A percentile compares a stretch with the other conserved stretches of the same genome.
phyloP scores from a whole-genome alignment of 2,797 vertebrate species.

The Alauda arvensis region DNA sequence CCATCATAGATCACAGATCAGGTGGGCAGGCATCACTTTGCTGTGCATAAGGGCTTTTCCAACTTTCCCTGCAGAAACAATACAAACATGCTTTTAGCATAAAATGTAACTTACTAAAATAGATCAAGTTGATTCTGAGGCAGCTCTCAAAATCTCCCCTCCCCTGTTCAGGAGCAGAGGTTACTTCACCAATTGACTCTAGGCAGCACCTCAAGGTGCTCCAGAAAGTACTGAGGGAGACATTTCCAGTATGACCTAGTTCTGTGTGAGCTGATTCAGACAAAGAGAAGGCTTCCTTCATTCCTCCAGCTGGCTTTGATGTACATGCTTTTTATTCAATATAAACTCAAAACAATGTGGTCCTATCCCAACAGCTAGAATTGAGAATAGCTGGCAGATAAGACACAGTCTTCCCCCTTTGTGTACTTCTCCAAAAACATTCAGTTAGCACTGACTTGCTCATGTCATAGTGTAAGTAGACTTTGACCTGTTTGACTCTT shows the following conservation, averaged over 20 bases:
- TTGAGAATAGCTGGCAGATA: neutral
- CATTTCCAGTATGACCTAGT: neutral
- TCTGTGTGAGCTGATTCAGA: neutral
- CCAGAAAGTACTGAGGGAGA: neutral
- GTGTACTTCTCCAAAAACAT: neutral
- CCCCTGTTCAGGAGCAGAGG: neutral
- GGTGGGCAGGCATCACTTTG: neutral
- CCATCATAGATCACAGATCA: neutral
- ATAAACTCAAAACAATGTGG: neutral
- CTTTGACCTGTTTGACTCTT: neutral
- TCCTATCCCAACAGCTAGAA: neutral
- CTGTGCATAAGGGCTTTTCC: neutral
- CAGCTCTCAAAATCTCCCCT: neutral
- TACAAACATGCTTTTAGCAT: neutral
- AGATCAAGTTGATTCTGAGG: neutral
- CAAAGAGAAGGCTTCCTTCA: neutral
- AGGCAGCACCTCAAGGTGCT: neutral
- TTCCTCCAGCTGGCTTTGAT: neutral
- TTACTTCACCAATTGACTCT: neutral
- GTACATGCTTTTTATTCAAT: neutral
- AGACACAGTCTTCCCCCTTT: neutral
- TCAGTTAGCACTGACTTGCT: neutral
- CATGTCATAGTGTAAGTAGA: neutral
- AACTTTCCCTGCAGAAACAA: neutral
- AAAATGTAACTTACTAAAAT: neutral